These are phyloP conservation scores for Indri indri DNA, from an alignment of 2,113 vertebrate genomes.

Conservation along the genomic window DNA sequence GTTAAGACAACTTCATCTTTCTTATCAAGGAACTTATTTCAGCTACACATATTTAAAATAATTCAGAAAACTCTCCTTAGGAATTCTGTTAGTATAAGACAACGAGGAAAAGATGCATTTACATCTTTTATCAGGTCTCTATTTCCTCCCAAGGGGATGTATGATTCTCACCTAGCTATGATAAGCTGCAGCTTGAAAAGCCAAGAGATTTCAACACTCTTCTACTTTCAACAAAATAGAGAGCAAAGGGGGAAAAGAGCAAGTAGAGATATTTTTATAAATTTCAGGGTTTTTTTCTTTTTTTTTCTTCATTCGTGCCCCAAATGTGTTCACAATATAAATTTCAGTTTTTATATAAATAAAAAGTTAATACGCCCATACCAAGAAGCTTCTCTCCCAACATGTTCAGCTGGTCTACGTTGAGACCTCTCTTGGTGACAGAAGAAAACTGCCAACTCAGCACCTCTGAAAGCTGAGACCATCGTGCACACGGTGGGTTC, in stretches of 20 bases:
- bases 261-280: background rate
- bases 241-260: background rate
- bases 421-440: slow-evolving; percentile 90
- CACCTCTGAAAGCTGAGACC: slow-evolving; percentile 91
- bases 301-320: no score
- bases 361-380: slow-evolving; percentile 64
- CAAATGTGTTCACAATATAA: no score
- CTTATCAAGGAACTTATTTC: background rate
- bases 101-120: background rate
- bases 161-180: background rate
- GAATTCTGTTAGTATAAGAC: background rate
- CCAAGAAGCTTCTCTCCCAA: slow-evolving; percentile 89
- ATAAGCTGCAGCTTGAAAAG: background rate
- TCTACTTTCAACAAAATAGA: background rate
- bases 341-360: background rate
- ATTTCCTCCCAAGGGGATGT: background rate
- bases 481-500: slow-evolving; percentile 89
- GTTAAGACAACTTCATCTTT: background rate
- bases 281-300: no score
- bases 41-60: background rate
- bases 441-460: slow-evolving; percentile 97
- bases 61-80: background rate
- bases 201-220: background rate
- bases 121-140: background rate
- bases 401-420: slow-evolving; percentile 90